Conservation (phyloP, 1,140 invertebrate genomes). For the Hypsibius dujardini region DNA sequence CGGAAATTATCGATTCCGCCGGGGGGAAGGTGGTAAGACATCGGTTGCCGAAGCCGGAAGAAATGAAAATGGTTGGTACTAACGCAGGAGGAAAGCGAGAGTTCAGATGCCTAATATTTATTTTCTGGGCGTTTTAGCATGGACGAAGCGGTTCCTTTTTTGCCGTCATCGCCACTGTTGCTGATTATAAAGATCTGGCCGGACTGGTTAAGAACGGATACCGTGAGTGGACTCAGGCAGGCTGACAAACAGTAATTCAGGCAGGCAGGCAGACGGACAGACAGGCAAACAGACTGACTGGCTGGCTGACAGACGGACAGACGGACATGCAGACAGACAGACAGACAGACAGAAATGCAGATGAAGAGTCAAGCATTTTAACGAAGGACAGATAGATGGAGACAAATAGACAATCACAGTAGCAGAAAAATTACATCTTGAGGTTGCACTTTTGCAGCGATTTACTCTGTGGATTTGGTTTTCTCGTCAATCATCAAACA, state of each 20-base stretch:
- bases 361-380: neutral
- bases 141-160: neutral
- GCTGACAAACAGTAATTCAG: neutral
- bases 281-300: neutral
- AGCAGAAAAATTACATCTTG: neutral
- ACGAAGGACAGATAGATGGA: neutral
- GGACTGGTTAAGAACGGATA: neutral
- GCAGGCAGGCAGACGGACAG: neutral
- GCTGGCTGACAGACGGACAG: neutral
- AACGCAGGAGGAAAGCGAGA: neutral
- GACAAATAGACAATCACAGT: neutral
- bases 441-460: neutral
- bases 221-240: neutral
- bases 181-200: neutral
- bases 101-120: slow-evolving; percentile 8
- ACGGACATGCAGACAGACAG: neutral
- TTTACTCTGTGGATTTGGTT: slow-evolving; percentile 3
- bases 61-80: neutral
- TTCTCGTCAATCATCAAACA: slow-evolving; percentile 9
- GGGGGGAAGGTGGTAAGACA: slow-evolving; percentile 2
- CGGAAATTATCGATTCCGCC: neutral
- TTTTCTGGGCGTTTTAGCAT: neutral
- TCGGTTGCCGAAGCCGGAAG: slow-evolving; percentile 11
- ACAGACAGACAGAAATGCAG: neutral
- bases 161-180: neutral